Conservation (phyloP, 1,140 invertebrate species). For the Trichonephila inaurata region DNA sequence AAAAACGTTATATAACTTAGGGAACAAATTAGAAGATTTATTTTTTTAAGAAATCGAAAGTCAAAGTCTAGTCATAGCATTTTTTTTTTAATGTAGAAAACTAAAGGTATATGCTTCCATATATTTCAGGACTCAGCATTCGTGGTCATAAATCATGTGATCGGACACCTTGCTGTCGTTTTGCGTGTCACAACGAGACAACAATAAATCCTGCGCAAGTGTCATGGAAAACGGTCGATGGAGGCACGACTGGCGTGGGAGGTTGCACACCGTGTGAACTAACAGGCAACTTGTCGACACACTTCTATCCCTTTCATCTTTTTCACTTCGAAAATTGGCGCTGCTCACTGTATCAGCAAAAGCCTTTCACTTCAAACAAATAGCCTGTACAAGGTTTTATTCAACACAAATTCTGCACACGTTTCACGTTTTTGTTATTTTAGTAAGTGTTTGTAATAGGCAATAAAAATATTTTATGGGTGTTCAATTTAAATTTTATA, state of each 20-base stretch:
- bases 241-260: background rate
- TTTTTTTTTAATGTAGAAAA: background rate
- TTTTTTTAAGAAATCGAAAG: too few species aligned
- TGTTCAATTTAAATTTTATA: too few species aligned
- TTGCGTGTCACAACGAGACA: conserved; percentile 15
- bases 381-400: too few species aligned
- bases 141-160: conserved; percentile 29
- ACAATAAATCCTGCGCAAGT: background rate
- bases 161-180: conserved; percentile 34
- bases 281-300: background rate
- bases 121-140: background rate
- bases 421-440: too few species aligned
- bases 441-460: too few species aligned
- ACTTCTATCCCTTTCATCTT: background rate
- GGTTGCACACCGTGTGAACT: conserved; percentile 38
- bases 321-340: background rate
- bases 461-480: too few species aligned
- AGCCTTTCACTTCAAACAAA: too few species aligned
- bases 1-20: too few species aligned
- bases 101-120: background rate
- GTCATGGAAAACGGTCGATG: background rate
- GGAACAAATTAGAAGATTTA: too few species aligned
- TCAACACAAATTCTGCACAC: too few species aligned
- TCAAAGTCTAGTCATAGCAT: too few species aligned
- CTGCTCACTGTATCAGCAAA: too few species aligned